phyloP scores from a whole-genome alignment of 2,888 invertebrate species.

The Oscheius onirici region DNA sequence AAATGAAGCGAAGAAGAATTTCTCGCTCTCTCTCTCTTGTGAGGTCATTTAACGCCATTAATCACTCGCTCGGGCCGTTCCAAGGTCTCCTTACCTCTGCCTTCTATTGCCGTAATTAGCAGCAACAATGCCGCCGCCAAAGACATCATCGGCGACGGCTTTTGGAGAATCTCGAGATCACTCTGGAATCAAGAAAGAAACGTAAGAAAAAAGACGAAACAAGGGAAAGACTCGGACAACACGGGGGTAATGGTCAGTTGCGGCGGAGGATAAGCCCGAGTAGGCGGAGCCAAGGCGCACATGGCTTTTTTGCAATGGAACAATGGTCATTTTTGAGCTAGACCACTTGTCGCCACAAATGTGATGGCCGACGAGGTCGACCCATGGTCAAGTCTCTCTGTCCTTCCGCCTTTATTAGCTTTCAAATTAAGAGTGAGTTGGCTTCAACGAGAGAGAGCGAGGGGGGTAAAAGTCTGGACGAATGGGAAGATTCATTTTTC shows the following conservation, averaged over 20 bases:
- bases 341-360: slow-evolving; percentile 27
- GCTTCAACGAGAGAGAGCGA: neutral
- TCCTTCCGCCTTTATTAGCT: neutral
- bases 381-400: neutral
- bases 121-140: slow-evolving; percentile 5
- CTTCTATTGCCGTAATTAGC: slow-evolving; percentile 9
- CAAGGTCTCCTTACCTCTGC: slow-evolving; percentile 29
- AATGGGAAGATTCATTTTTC: too few species aligned
- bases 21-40: neutral
- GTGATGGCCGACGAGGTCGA: slow-evolving; percentile 27
- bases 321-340: neutral
- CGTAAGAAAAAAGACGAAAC: neutral
- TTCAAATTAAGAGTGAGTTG: neutral
- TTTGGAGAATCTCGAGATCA: neutral
- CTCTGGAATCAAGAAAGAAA: neutral
- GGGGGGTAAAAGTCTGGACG: too few species aligned
- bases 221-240: neutral
- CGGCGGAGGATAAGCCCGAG: slow-evolving; percentile 25
- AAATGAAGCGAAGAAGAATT: neutral
- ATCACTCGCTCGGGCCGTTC: slow-evolving; percentile 4
- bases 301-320: neutral
- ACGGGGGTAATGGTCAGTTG: slow-evolving; percentile 3
- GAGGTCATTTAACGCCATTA: slow-evolving; percentile 18
- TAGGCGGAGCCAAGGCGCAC: slow-evolving; percentile 9
- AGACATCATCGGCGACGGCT: slow-evolving; percentile 3